Evolutionary conservation across 1,140 invertebrate species (phyloP).

Genomic region (Caerostris darwini): DNA sequence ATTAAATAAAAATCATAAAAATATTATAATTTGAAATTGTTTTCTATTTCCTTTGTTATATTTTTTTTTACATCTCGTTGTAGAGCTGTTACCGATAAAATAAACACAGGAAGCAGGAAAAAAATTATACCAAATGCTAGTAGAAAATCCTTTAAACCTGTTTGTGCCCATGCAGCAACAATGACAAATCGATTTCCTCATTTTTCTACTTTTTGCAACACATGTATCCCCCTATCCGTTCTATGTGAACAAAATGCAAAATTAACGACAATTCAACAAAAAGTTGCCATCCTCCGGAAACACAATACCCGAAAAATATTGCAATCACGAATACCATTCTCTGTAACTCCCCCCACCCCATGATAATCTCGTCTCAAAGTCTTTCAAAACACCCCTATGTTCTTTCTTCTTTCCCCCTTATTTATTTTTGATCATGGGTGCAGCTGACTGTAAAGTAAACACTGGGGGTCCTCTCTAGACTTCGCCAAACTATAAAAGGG

Average conservation of each 20-base stretch:
- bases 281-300: neutral
- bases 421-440: constrained; percentile 55
- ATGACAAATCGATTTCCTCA: no score
- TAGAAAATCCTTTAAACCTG: no score
- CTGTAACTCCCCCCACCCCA: neutral
- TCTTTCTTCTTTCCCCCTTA: neutral
- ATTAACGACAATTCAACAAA: neutral
- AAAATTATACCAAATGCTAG: no score
- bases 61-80: no score
- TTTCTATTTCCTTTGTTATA: no score
- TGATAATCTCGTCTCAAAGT: neutral
- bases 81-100: no score
- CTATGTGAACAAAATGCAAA: neutral
- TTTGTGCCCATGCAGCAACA: no score
- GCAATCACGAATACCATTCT: neutral
- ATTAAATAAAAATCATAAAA: no score
- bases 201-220: neutral
- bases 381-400: neutral
- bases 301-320: constrained; percentile 23
- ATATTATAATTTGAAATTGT: no score
- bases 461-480: constrained; percentile 2
- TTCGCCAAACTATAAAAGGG: neutral
- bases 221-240: neutral
- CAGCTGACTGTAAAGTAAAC: constrained; percentile 72
- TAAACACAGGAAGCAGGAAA: no score